Evolutionary conservation across 2,113 vertebrate genomes (phyloP), one percentile per base, ranked within the genome.

Genomic region (Rattus rattus): DNA sequence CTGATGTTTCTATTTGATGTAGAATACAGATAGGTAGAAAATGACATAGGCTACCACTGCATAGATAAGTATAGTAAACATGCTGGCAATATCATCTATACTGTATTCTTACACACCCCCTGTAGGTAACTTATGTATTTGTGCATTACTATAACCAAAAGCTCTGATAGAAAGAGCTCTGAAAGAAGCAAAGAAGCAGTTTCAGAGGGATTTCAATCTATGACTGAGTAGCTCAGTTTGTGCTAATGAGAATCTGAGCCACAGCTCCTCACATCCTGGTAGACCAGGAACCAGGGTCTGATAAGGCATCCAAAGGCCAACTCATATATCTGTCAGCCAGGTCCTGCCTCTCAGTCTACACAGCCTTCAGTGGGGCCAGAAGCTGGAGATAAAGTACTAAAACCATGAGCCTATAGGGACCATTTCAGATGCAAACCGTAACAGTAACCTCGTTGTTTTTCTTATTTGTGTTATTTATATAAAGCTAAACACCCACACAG

Each of bases 1-100:
- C 59, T 92, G 52, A 67, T 89, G 20, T 77, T 96, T 92, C 47
- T 75, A 72, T 90, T 49, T 90, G 56, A 87, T 69, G 30, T 65
- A 65, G 63, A 30, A 65, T 65, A 26, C 12, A 69, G 5, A 47
- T 81, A 73, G 49, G 13, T 49, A 87, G 52, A 80, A 72, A 75
- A 67, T 77, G 70, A 75, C n/a, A 89, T 86, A 67, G 39, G 63
- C 17, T 33, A 36, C 63, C 28, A 49, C 61, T 86, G 30, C 84
- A 86, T 33, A 67, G 84, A 49, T 67, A 67, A 33, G 4, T 67
- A 65, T 67, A 67, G 26, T 86, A 22, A 49, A 67, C 43, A 70
- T 61, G 4, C 9, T 19, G 26, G 81, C 39, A 28, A 5, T 76
- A 28, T 77, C 47, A 11, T 72, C 30, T 72, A 13, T 56, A 80